Percentiles rank a stretch among this genome's conserved stretches.
Evolutionary conservation across 2,888 invertebrate genomes (phyloP).

Genomic region (Himalopsyche kuldschensis): DNA sequence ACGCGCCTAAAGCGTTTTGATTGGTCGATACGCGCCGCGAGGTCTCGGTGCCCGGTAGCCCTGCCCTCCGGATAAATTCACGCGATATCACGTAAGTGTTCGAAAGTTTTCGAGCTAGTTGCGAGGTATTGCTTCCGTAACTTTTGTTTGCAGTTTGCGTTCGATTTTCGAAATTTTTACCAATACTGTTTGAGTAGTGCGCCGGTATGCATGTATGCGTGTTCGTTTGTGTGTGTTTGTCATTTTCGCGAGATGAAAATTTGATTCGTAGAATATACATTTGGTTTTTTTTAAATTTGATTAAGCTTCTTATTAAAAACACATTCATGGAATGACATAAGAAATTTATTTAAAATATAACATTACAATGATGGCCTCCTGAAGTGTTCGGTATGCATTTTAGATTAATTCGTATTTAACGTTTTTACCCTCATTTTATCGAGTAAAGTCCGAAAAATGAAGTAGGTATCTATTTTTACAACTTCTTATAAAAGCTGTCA

Average conservation of each 20-base stretch:
- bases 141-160: background rate
- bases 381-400: too few species aligned
- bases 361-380: too few species aligned
- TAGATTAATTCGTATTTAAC: too few species aligned
- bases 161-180: background rate
- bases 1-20: constrained; percentile 60
- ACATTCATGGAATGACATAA: too few species aligned
- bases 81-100: constrained; percentile 33
- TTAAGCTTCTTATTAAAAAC: too few species aligned
- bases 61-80: constrained; percentile 47
- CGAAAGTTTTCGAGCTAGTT: background rate
- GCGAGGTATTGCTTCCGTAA: background rate
- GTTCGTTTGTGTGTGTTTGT: background rate
- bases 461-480: too few species aligned
- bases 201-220: background rate
- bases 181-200: background rate
- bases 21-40: constrained; percentile 63
- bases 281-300: too few species aligned
- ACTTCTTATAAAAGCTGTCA: too few species aligned
- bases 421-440: too few species aligned
- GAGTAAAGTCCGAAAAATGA: too few species aligned
- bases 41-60: constrained; percentile 56
- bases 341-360: too few species aligned
- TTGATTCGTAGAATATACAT: too few species aligned
- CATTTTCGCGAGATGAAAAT: background rate